Evolutionary conservation across 1,140 invertebrate species (phyloP), one percentile per base, ranked within the genome.

Genomic region (Ostrea denselamellosa): DNA sequence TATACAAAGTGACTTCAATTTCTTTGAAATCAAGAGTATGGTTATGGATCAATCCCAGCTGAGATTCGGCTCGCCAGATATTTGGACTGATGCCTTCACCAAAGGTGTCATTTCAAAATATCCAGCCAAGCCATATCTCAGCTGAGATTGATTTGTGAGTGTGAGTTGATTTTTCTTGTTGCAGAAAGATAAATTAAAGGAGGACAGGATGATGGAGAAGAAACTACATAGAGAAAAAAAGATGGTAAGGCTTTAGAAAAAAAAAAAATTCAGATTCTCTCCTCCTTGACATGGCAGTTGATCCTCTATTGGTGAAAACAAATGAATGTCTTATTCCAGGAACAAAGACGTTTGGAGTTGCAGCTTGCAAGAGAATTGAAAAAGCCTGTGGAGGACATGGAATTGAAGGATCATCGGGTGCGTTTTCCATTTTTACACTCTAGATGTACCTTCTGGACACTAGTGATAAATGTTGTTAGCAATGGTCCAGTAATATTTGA

Each of bases 341-440:
- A 98, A 91, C 97, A 98, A 93, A 96, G 97, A 85, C 96, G 97
- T 91, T 95, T 97, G 83, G 98, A 98, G 95, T 95, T 98, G 92
- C 97, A 98, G 94, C 96, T 98, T 51, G 95, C 98, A 17, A 96
- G 97, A 86, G 97, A 98, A 93, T 95, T 98, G 84, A 96, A 97
- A 92, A 98, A 98, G 94, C 98, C 98, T 2, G 96, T 97, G 90
- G 95, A 95, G 83, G 95, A 96, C 89, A 95, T 95, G 95, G 92
- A 94, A 85, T 90, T 95, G 0, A 93, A 92, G 89, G 93, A 95
- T 90, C 86, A 88, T 12, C 93, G 93, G 91, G 94, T 94, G 87
- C 81, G 83, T 83, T 52, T 14, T 12, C 82, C 7, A 17, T 5
- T 44, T 5, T 44, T 2, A 44, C 34, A 44, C 34, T 44, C 34